Evolutionary conservation across 2,888 invertebrate species (phyloP).

Genomic region (Philhelius pedissequus): DNA sequence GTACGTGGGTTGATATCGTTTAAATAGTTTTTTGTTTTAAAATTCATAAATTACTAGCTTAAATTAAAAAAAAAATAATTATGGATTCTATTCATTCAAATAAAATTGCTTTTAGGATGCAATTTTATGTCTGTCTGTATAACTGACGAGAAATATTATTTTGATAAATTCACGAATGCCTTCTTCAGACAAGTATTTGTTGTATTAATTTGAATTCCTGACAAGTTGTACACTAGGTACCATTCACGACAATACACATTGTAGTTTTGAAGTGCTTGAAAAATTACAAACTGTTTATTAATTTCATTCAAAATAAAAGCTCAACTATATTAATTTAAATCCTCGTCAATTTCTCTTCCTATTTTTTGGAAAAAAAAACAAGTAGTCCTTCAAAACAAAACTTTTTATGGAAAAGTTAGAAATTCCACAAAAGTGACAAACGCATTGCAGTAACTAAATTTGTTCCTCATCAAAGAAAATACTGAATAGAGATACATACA

Average conservation of each 20-base stretch:
- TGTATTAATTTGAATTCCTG: background rate
- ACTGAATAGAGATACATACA: background rate
- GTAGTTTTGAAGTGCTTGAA: background rate
- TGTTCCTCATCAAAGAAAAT: background rate
- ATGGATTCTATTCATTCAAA: no score
- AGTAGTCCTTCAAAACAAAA: slow-evolving; percentile 1
- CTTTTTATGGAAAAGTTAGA: background rate
- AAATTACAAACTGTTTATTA: background rate
- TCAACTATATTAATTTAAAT: background rate
- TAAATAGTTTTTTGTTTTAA: no score
- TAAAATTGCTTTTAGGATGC: no score
- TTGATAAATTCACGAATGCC: no score
- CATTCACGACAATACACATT: background rate
- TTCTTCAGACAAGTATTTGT: no score
- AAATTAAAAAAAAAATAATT: no score
- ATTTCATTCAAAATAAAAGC: background rate
- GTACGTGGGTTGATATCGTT: no score
- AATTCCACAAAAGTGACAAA: background rate
- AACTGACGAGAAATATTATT: no score
- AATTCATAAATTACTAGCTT: no score
- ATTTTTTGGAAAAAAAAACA: background rate
- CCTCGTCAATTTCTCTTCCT: background rate
- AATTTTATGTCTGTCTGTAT: no score
- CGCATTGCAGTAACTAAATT: slow-evolving; percentile 41
- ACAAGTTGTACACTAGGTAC: background rate